These are phyloP conservation scores for Xerus rutilus DNA, from an alignment of 2,797 vertebrate genomes.

Conservation along the genomic window DNA sequence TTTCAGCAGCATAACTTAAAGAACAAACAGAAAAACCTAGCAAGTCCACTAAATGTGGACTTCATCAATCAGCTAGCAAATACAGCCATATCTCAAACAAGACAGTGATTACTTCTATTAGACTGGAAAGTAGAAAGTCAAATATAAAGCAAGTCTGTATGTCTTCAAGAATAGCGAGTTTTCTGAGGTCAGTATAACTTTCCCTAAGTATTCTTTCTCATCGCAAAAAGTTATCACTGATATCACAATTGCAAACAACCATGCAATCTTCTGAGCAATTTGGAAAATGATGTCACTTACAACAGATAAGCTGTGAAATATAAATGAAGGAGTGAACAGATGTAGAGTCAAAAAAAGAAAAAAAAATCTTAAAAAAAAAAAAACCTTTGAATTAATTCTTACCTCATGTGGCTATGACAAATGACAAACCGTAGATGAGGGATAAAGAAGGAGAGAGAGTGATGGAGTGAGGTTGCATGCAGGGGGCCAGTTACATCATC, in stretches of 20 bases:
- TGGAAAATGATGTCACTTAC: conserved; percentile 66
- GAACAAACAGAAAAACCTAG: conserved; percentile 42
- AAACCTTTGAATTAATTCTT: conserved; percentile 68
- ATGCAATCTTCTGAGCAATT: conserved; percentile 33
- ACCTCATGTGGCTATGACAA: conserved; percentile 61
- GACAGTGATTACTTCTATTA: not conserved
- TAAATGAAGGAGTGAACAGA: conserved; percentile 41
- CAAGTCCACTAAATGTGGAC: conserved; percentile 27
- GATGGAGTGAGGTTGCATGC: too few relatives aligned
- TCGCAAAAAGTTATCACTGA: not conserved
- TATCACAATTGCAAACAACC: not conserved
- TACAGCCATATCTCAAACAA: not conserved
- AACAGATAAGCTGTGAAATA: conserved; percentile 67
- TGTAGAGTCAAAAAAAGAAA: conserved; percentile 21
- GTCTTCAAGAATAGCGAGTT: not conserved
- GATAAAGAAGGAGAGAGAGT: not conserved
- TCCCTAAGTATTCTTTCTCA: not conserved
- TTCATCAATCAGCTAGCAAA: conserved; percentile 56
- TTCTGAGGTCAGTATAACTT: not conserved
- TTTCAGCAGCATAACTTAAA: conserved; percentile 41
- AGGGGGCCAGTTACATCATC: not conserved
- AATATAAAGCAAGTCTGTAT: not conserved
- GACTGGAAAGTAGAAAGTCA: conserved; percentile 31
- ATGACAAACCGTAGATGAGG: not conserved
- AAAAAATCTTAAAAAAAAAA: not conserved